Conservation (phyloP, 2,888 invertebrate genomes). For the Malachius bipustulatus region DNA sequence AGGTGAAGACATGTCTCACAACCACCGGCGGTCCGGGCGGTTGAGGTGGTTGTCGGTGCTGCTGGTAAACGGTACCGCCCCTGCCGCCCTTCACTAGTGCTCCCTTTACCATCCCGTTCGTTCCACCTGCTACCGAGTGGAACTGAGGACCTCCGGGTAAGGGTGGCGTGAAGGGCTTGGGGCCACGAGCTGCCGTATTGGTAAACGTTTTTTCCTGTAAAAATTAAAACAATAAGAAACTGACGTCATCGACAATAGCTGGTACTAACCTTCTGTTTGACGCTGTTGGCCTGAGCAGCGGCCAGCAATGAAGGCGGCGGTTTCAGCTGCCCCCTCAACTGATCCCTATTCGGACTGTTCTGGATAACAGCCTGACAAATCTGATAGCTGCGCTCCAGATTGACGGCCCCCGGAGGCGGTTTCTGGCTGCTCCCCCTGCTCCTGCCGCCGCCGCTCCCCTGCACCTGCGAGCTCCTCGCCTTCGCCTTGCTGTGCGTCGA, state of each 20-base stretch:
- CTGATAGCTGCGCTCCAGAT: conserved; percentile 88
- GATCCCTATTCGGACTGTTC: conserved; percentile 84
- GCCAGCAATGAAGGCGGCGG: conserved; percentile 71
- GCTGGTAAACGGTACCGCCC: conserved; percentile 39
- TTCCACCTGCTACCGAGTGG: conserved; percentile 30
- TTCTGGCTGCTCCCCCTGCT: conserved; percentile 51
- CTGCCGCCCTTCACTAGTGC: conserved; percentile 35
- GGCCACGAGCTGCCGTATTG: no score
- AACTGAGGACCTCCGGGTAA: conserved; percentile 30
- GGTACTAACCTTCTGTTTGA: conserved; percentile 28
- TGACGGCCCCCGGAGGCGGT: conserved; percentile 81
- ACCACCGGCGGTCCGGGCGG: conserved; percentile 51
- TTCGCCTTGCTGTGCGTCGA: conserved; percentile 36
- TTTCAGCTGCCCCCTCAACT: conserved; percentile 70
- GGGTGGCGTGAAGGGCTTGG: conserved; percentile 37
- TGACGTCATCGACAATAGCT: no score
- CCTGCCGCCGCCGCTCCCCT: conserved; percentile 15
- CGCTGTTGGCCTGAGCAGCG: conserved; percentile 32
- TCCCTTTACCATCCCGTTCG: conserved; percentile 35
- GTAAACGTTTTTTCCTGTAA: no score
- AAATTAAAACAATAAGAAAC: no score
- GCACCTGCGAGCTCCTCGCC: conserved; percentile 29
- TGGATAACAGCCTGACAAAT: conserved; percentile 90
- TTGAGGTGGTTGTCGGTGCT: conserved; percentile 44
- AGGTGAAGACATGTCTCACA: conserved; percentile 48